Conservation (phyloP, 2,113 vertebrate genomes). For the Pteronura brasiliensis region DNA sequence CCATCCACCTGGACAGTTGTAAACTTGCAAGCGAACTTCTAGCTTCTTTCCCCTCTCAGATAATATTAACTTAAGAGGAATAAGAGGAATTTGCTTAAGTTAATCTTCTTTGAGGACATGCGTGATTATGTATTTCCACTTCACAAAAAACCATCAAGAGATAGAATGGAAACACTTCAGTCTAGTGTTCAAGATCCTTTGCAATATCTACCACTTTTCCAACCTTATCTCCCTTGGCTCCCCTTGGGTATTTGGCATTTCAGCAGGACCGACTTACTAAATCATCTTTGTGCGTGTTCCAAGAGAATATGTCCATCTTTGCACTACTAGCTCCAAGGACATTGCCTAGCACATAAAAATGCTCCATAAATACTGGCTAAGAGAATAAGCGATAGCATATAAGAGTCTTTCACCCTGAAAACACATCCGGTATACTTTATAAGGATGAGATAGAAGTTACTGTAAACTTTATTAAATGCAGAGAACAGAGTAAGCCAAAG, state of each 20-base stretch:
- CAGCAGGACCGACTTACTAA: background rate
- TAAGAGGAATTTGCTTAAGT: too few species aligned
- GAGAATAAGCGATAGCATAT: background rate
- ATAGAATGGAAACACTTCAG: background rate
- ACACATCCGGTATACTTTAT: background rate
- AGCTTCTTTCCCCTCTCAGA: background rate
- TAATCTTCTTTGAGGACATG: background rate
- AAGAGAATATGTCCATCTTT: background rate
- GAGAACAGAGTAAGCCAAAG: background rate
- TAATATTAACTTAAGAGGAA: too few species aligned
- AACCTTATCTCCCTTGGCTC: background rate
- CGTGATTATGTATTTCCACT: background rate
- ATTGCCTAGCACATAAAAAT: background rate
- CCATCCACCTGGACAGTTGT: background rate
- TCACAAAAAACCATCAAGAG: background rate
- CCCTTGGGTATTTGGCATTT: background rate
- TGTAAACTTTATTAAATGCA: background rate
- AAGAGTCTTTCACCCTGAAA: background rate
- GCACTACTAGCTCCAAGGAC: background rate
- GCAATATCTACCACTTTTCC: background rate
- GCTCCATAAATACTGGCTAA: background rate
- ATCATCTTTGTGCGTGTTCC: background rate
- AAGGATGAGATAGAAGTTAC: background rate
- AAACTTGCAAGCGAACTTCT: background rate
- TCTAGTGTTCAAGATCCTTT: background rate